Base-by-base conservation (phyloP, 1,140 invertebrate genomes). In the Asobara japonica region DNA sequence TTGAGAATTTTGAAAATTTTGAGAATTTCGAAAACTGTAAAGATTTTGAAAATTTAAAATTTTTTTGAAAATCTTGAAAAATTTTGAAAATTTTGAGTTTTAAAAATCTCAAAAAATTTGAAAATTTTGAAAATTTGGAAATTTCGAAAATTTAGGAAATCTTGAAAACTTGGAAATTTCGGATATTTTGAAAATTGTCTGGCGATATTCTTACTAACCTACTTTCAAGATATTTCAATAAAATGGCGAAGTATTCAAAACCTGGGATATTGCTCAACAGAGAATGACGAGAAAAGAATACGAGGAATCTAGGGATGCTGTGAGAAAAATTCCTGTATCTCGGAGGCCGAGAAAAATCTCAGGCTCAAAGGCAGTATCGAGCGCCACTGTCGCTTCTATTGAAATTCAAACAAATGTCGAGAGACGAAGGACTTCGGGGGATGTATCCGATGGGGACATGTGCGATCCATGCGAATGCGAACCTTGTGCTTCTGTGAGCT, bases 241-340 rank as follows among this genome's bases (percentile, higher is more conserved):
- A 45, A 45, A 45, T 13, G 41, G 3, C n/a, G 13, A 18, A 5
- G 41, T 2, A 45, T 45, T 45, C 41, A 45, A 45, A 13, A 45
- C 18, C 18, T 45, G n/a, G 41, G 18, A 45, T 45, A 45, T 45
- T 45, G n/a, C 41, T 45, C 11, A 18, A 18, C 51, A 56, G 51
- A 56, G 51, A 56, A 56, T 56, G 51, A 56, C 51, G 51, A 25
- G 51, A 56, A 22, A 27, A 56, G 51, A 56, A 27, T 56, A 56
- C 22, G 18, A 27, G 6, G 20, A 22, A 27, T 56, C 51, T 5
- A 56, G 10, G 22, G 51, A 56, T 25, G 51, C 51, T 11, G 13
- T 56, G 25, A 27, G 2, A 56, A 56, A 56, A 56, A 56, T 27
- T 25, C 51, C 51, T 13, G 6, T 7, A 56, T 10, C 3, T 10